phyloP scores from a whole-genome alignment of 2,888 invertebrate species.

The Pristionchus fissidentatus region DNA sequence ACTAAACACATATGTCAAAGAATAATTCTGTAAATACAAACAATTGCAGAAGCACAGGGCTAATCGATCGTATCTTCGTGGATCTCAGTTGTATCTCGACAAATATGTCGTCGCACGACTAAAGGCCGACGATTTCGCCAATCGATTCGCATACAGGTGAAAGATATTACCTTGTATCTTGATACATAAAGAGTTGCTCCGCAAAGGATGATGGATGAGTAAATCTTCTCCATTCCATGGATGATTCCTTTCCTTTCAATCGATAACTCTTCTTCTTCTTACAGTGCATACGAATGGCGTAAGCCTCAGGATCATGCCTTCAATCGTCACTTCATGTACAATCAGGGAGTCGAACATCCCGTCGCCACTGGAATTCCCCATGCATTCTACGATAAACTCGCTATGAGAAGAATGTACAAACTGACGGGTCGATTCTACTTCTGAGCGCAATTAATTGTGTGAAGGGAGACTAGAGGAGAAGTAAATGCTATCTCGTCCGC shows the following conservation, averaged over 20 bases:
- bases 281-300: slow-evolving; percentile 73
- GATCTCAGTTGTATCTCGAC: slow-evolving; percentile 73
- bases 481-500: neutral
- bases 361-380: slow-evolving; percentile 60
- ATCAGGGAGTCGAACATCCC: slow-evolving; percentile 59
- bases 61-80: slow-evolving; percentile 66
- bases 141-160: slow-evolving; percentile 70
- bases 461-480: neutral
- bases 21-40: neutral
- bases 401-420: slow-evolving; percentile 69
- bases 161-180: neutral
- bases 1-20: neutral
- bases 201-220: too few species aligned
- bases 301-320: slow-evolving; percentile 74
- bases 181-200: too few species aligned
- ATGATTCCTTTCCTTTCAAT: slow-evolving; percentile 27
- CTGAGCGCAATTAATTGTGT: slow-evolving; percentile 48
- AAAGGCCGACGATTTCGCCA: slow-evolving; percentile 73
- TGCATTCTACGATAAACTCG: slow-evolving; percentile 62
- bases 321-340: slow-evolving; percentile 73
- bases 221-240: too few species aligned
- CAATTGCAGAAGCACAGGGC: slow-evolving; percentile 50
- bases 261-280: neutral
- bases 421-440: slow-evolving; percentile 72
- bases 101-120: slow-evolving; percentile 71